Conservation (phyloP, 2,888 invertebrate genomes). For the Apotomis turbidana region DNA sequence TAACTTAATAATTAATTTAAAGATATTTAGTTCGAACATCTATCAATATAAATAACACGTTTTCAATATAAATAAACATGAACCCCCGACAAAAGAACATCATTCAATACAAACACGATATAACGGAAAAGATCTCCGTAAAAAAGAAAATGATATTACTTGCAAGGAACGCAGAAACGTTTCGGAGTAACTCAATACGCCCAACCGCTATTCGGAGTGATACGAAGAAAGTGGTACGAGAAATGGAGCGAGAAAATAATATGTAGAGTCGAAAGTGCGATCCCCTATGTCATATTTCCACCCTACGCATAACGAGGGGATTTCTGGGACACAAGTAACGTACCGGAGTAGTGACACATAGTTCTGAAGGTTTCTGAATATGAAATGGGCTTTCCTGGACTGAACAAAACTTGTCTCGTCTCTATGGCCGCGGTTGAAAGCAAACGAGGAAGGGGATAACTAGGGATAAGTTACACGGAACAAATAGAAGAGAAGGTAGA, state of each 20-base stretch:
- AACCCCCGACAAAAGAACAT: conserved; percentile 5
- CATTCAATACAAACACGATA: conserved; percentile 12
- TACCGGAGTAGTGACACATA: conserved; percentile 2
- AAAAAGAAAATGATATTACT: conserved; percentile 35
- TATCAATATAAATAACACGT: not conserved
- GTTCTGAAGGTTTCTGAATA: not conserved
- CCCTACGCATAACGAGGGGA: conserved; percentile 31
- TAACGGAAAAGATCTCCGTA: conserved; percentile 13
- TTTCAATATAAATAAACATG: conserved; percentile 18
- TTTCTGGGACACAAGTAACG: conserved; percentile 9
- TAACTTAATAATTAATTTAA: too few relatives aligned
- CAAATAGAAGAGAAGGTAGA: too few relatives aligned
- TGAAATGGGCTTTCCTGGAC: not conserved
- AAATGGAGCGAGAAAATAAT: conserved; percentile 39
- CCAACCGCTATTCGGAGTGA: conserved; percentile 28
- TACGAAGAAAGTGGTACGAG: conserved; percentile 35
- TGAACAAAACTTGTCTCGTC: too few relatives aligned
- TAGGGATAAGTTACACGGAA: too few relatives aligned
- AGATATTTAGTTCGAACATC: too few relatives aligned
- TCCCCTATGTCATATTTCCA: conserved; percentile 38
- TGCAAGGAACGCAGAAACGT: conserved; percentile 24
- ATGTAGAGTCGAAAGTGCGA: conserved; percentile 37
- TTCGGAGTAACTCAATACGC: conserved; percentile 34
- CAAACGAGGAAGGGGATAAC: too few relatives aligned
- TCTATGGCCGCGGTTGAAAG: too few relatives aligned